phyloP scores from a whole-genome alignment of 2,888 invertebrate genomes.

The Lissonota sp. region DNA sequence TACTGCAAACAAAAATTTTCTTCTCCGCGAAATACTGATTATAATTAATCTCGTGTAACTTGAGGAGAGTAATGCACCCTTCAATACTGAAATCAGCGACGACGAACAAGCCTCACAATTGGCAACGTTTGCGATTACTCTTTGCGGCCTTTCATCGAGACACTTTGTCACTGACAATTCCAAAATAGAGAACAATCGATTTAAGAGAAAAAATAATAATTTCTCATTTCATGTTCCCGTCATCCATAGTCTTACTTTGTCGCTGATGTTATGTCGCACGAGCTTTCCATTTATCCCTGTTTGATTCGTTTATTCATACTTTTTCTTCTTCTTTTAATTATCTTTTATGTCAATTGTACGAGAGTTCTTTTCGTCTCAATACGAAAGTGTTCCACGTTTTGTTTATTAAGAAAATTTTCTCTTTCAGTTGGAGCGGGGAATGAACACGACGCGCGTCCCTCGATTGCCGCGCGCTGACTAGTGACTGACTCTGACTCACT shows the following conservation, averaged over 20 bases:
- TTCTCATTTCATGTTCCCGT: neutral
- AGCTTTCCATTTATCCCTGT: neutral
- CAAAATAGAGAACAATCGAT: too few species aligned
- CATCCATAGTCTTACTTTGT: neutral
- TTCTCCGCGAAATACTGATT: too few species aligned
- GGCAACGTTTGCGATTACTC: neutral
- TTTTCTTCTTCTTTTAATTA: too few species aligned
- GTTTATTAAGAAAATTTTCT: neutral
- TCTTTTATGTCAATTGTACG: too few species aligned
- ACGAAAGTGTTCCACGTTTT: too few species aligned
- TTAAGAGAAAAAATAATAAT: too few species aligned
- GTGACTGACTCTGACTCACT: too few species aligned
- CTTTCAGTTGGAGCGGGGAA: constrained; percentile 34
- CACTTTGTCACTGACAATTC: neutral
- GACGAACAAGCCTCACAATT: neutral
- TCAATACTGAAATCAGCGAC: neutral
- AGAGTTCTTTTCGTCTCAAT: too few species aligned
- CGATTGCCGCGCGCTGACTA: constrained; percentile 80
- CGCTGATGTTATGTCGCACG: neutral
- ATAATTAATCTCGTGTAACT: constrained; percentile 28
- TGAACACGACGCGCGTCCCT: constrained; percentile 73
- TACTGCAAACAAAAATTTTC: too few species aligned
- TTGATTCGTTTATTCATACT: neutral
- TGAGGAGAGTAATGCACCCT: constrained; percentile 3
- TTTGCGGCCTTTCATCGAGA: constrained; percentile 5